These are phyloP conservation scores for Tribolium madens DNA, from an alignment of 1,140 invertebrate species.

Conservation along the genomic window DNA sequence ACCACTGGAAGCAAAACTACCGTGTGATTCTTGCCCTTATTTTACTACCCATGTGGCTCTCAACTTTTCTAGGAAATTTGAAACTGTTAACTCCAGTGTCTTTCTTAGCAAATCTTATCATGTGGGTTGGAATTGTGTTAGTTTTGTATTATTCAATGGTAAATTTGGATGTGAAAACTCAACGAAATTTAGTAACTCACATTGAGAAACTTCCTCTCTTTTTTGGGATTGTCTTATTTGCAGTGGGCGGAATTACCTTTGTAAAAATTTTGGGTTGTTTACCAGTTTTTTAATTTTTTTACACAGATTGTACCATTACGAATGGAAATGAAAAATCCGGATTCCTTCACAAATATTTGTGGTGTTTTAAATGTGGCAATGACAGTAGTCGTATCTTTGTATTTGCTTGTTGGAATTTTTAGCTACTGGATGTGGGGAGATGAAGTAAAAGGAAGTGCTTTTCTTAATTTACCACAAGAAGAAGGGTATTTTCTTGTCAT, in stretches of 20 bases:
- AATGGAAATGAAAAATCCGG: constrained; percentile 87
- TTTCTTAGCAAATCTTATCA: constrained; percentile 76
- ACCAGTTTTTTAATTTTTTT: not conserved
- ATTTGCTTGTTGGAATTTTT: constrained; percentile 84
- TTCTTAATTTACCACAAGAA: constrained; percentile 73
- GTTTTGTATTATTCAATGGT: constrained; percentile 79
- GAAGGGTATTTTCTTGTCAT: constrained; percentile 70
- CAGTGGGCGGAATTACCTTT: constrained; percentile 83
- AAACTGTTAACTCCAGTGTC: constrained; percentile 81
- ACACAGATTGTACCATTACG: constrained; percentile 75
- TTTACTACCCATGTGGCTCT: constrained; percentile 78
- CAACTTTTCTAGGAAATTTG: constrained; percentile 81
- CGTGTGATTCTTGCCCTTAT: constrained; percentile 78
- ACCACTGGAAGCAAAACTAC: constrained; percentile 71
- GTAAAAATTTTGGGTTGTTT: constrained; percentile 61
- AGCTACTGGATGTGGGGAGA: constrained; percentile 86
- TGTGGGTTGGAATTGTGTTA: constrained; percentile 74
- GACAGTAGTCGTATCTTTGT: constrained; percentile 80
- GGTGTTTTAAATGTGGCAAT: constrained; percentile 90
- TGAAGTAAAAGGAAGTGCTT: constrained; percentile 75
- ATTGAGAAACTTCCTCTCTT: constrained; percentile 71
- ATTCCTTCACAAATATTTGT: constrained; percentile 78
- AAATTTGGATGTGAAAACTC: constrained; percentile 70
- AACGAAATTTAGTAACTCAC: constrained; percentile 66
- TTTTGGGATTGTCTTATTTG: constrained; percentile 83